Evolutionary conservation across 2,888 invertebrate genomes (phyloP).

Genomic region (Rhorus exstirpatorius): DNA sequence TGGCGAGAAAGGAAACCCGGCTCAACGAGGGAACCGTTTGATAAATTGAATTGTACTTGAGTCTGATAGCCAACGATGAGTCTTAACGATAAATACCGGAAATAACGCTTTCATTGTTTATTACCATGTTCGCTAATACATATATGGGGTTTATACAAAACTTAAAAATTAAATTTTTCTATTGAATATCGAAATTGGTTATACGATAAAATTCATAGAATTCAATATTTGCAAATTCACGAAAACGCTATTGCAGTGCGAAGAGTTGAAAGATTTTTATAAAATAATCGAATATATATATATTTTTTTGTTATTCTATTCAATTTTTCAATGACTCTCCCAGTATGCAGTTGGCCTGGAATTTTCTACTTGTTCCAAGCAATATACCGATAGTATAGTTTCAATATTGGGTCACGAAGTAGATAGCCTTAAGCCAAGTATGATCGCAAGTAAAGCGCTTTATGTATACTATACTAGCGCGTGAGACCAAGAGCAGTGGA

Average conservation of each 20-base stretch:
- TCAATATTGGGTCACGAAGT: slow-evolving; percentile 56
- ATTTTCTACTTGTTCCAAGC: slow-evolving; percentile 11
- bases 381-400: slow-evolving; percentile 41
- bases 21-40: slow-evolving; percentile 45
- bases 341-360: not conserved
- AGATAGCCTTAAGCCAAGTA: slow-evolving; percentile 56
- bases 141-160: not conserved
- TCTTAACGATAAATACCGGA: slow-evolving; percentile 45
- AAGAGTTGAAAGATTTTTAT: no score
- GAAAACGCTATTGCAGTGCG: no score
- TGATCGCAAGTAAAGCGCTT: slow-evolving; percentile 55
- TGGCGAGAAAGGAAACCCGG: slow-evolving; percentile 44
- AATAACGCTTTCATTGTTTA: slow-evolving; percentile 35
- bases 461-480: slow-evolving; percentile 10
- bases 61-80: slow-evolving; percentile 47
- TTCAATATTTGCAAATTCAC: not conserved
- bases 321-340: slow-evolving; percentile 1
- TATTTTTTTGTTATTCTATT: no score
- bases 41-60: slow-evolving; percentile 61
- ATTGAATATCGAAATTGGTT: no score
- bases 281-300: no score
- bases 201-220: no score
- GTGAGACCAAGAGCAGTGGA: slow-evolving; percentile 50
- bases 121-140: not conserved
- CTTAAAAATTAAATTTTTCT: no score